Base-by-base conservation (phyloP, 2,888 invertebrate species). In the Xanthorhoe spadicearia region DNA sequence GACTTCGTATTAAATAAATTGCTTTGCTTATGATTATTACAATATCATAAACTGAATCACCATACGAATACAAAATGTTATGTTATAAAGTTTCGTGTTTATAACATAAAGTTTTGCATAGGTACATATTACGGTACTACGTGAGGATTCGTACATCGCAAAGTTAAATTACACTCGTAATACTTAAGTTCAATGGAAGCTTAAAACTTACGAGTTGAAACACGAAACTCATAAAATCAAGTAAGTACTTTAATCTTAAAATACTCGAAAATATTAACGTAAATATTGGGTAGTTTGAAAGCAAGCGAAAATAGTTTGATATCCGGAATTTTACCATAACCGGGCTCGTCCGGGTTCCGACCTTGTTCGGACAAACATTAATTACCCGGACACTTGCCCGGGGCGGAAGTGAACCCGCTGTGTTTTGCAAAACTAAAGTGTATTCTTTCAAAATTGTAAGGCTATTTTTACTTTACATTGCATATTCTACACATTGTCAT, bases 331-430 rank as follows among this genome's bases (percentile, higher is more conserved):
- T 81, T 76, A 78, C 77, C 75, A 81, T 81, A 79, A 77, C 78
- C 78, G 76, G 78, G 74, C 78, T 80, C 79, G 79, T 77, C 77
- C 80, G 81, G 83, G 77, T 77, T 82, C 79, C 81, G 77, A 78
- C 80, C 76, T 78, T 84, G 82, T 86, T 87, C 79, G 80, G 80
- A 77, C 78, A 79, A 81, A 83, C 83, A 87, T 88, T 87, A 86
- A 88, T 89, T 88, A 88, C 80, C 83, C 80, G 76, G 79, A 79
- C 82, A 83, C 82, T 83, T 82, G 79, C 83, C 79, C 82, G 80
- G 77, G 76, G 81, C 75, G 73, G 74, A 74, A 69, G 73, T 72
- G 74, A 61, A 62, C 66, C 60, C 64, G 49, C 63, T 64, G 51
- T 46, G 54, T 59, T 66, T 54, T 19, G 46, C 46, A 9, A 28